Percentiles rank a stretch among this genome's conserved stretches.
Conservation (phyloP, 2,113 vertebrate genomes). For the Nothocercus nigrocapillus region DNA sequence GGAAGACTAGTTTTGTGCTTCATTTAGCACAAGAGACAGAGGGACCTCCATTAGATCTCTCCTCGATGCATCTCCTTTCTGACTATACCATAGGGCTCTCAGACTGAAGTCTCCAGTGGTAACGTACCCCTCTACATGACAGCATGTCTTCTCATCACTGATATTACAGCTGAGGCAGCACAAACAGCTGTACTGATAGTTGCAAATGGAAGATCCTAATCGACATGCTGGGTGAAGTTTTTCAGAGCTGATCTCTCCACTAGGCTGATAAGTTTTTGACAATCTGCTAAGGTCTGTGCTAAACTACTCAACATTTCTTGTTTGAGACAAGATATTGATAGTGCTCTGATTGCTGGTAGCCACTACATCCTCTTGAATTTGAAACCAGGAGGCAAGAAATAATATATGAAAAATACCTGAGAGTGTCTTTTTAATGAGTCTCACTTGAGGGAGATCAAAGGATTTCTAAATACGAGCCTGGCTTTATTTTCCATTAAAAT, state of each 20-base stretch:
- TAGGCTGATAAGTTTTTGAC: background rate
- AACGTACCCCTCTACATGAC: background rate
- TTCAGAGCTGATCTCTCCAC: background rate
- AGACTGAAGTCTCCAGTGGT: constrained; percentile 11
- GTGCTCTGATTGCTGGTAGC: background rate
- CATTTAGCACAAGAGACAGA: constrained; percentile 57
- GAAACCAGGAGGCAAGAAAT: constrained; percentile 1
- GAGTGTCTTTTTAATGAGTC: background rate
- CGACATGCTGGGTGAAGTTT: background rate
- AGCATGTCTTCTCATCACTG: background rate
- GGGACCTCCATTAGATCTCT: constrained; percentile 41
- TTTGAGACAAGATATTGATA: background rate
- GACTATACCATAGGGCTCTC: background rate
- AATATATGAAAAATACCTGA: constrained; percentile 17
- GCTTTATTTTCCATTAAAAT: constrained; percentile 42
- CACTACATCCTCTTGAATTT: background rate
- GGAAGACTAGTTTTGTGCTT: constrained; percentile 39
- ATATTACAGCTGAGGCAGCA: background rate
- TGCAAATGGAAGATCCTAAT: background rate
- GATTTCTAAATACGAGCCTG: constrained; percentile 2
- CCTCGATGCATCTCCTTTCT: constrained; percentile 17
- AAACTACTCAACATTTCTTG: background rate
- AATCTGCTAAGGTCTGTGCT: background rate
- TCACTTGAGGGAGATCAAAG: constrained; percentile 33
- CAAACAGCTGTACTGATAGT: background rate